A percentile compares a stretch with the other conserved stretches of the same genome.
Evolutionary conservation across 2,888 invertebrate species (phyloP).

Genomic region (Ypsolopha scabrella): DNA sequence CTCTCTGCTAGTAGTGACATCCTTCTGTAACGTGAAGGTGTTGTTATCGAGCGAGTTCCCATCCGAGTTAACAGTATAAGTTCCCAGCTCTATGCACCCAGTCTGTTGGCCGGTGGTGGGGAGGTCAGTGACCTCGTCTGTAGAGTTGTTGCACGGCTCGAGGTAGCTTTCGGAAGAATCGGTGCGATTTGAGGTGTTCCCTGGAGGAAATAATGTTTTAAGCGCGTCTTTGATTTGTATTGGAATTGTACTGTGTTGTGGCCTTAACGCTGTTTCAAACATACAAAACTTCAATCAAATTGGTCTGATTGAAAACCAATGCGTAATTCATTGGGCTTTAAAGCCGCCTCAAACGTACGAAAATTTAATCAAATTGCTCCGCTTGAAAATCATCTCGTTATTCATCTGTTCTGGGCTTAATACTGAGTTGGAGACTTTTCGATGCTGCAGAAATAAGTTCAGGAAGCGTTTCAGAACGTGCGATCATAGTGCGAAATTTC

Average conservation of each 20-base stretch:
- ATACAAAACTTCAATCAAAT: no score
- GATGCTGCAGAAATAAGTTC: no score
- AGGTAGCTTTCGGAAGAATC: conserved; percentile 60
- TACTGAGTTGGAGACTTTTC: no score
- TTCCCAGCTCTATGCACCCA: conserved; percentile 22
- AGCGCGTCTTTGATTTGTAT: neutral
- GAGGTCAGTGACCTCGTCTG: conserved; percentile 47
- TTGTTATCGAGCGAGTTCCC: conserved; percentile 21
- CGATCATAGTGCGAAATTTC: no score
- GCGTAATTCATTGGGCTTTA: no score
- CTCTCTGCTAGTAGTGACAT: conserved; percentile 42
- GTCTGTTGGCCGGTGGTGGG: conserved; percentile 27
- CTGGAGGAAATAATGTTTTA: conserved; percentile 17
- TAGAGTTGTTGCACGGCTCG: conserved; percentile 57
- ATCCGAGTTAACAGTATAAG: conserved; percentile 33
- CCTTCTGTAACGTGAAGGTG: conserved; percentile 41
- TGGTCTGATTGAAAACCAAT: no score
- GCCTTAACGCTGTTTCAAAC: no score
- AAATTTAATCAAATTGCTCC: no score
- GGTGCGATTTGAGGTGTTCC: conserved; percentile 45
- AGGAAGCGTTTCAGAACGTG: no score
- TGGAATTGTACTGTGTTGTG: neutral
- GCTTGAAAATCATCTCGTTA: no score
- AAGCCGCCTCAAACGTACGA: no score
- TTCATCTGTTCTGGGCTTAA: no score